Percentiles rank a stretch among this genome's conserved stretches.
Evolutionary conservation across 2,888 invertebrate genomes (phyloP).

Genomic region (Spicauda simplicius): DNA sequence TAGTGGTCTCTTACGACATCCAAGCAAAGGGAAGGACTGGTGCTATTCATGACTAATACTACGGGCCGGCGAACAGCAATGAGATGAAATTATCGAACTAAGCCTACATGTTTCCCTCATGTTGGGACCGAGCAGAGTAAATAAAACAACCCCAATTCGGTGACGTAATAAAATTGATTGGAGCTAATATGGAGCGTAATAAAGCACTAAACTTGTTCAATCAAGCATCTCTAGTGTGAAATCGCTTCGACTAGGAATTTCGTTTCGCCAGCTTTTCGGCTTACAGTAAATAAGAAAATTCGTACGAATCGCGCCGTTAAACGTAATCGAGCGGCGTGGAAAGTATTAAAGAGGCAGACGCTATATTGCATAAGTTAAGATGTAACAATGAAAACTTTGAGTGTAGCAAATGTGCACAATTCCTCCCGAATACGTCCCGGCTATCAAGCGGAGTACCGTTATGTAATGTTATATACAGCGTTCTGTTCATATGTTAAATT

Average conservation of each 20-base stretch:
- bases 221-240: conserved; percentile 71
- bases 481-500: conserved; percentile 1
- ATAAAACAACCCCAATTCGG: conserved; percentile 34
- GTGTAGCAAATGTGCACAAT: conserved; percentile 77
- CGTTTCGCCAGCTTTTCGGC: conserved; percentile 66
- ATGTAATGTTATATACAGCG: conserved; percentile 48
- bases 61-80: neutral
- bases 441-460: conserved; percentile 59
- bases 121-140: conserved; percentile 24
- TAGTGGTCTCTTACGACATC: no score
- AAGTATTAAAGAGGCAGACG: conserved; percentile 83
- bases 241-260: conserved; percentile 65
- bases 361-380: conserved; percentile 83
- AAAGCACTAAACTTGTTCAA: conserved; percentile 60
- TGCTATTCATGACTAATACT: no score
- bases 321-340: conserved; percentile 81
- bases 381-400: conserved; percentile 82
- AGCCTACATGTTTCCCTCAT: conserved; percentile 13
- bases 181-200: conserved; percentile 48
- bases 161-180: conserved; percentile 47
- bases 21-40: no score
- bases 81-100: neutral
- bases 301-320: conserved; percentile 79
- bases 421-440: conserved; percentile 68
- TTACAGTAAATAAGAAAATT: conserved; percentile 83